Conservation (phyloP, 2,888 invertebrate species). For the Cotesia congregata region DNA sequence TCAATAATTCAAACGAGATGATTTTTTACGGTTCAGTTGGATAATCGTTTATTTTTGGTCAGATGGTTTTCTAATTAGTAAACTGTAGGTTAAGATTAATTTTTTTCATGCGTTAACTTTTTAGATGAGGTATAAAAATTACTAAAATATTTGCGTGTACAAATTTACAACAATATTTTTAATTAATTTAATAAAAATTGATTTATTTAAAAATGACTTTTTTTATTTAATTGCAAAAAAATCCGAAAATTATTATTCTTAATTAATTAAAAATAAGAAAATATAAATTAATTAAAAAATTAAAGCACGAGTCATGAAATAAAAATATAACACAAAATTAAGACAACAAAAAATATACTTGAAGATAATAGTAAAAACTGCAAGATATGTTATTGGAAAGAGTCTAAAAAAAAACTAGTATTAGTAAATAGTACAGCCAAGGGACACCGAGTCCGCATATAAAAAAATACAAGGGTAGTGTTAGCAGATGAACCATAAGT, state of each 20-base stretch:
- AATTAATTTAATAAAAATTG: too few relatives aligned
- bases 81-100: neutral
- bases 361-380: neutral
- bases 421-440: neutral
- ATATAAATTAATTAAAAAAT: neutral
- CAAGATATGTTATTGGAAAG: neutral
- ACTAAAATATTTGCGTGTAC: too few relatives aligned
- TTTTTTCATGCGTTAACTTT: too few relatives aligned
- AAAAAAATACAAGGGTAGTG: constrained; percentile 55
- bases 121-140: too few relatives aligned
- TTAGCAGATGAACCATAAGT: constrained; percentile 69
- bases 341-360: neutral
- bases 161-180: too few relatives aligned
- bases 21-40: neutral
- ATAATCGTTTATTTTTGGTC: neutral
- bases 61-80: neutral
- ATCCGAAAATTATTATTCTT: too few relatives aligned
- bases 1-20: neutral
- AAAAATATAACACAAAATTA: too few relatives aligned
- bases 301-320: neutral
- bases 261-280: too few relatives aligned
- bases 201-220: too few relatives aligned
- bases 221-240: too few relatives aligned
- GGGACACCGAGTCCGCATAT: constrained; percentile 37
- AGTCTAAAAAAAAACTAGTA: constrained; percentile 36